Base-by-base conservation (phyloP, 2,797 vertebrate genomes). In the Syndactyla subalaris region DNA sequence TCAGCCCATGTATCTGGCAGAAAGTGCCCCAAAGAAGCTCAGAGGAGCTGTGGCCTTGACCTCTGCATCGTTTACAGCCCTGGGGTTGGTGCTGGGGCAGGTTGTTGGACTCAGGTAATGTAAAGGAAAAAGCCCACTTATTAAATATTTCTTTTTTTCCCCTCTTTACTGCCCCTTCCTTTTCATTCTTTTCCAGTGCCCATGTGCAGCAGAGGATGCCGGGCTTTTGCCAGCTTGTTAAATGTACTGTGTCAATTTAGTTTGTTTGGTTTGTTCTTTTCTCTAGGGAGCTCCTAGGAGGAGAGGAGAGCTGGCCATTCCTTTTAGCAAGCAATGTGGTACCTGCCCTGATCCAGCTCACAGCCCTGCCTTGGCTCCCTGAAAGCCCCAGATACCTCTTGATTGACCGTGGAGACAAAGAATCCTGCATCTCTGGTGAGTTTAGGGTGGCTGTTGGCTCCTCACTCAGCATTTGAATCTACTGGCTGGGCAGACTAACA, bases 1-100 rank as follows among this genome's bases (percentile, higher is more conserved):
- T 41, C 99, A 99, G 95, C 99, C 99, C 79, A 99, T 99, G 99
- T 99, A 99, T 88, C 98, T 99, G 96, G 99, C 99, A 51, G 99
- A 99, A 96, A 98, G 98, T 27, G 98, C 98, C 19, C 99, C 99
- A 15, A 99, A 98, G 97, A 98, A 99, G 90, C 96, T 99, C 52
- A 97, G 99, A 80, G 99, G 99, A 43, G 98, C 98, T 1, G 96
- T 98, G 85, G 97, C 99, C 29, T 85, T 99, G 96, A 98, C 98
- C 10, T 99, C 98, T 5, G 98, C 98, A n/a, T 98, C 98, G 1
- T 99, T 99, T 89, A 98, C 98, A 32, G 97, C 99, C 20, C 98
- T 99, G 52, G 99, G 99, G 22, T 96, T 99, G 6, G 96, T 99
- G 65, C 80, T 99, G 85, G 99, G 99, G 45, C 99, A 99, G 92